Percentiles rank a stretch among this genome's conserved stretches.
Conservation (phyloP, 2,888 invertebrate species). For the Vesta saturnalis region DNA sequence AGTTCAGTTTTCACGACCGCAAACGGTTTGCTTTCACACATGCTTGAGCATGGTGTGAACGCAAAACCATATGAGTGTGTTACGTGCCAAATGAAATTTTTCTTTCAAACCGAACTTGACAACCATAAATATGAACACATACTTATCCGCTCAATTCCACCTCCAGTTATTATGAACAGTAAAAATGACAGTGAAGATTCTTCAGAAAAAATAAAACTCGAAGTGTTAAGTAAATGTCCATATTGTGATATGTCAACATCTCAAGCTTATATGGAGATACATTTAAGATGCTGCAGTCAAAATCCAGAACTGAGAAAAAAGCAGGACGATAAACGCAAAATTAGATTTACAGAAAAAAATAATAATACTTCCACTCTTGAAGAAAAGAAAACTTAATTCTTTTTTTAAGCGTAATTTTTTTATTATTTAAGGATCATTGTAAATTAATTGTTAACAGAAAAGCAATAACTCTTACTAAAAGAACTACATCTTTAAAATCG, state of each 20-base stretch:
- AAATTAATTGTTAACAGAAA: background rate
- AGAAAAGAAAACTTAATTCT: constrained; percentile 17
- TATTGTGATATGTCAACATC: constrained; percentile 28
- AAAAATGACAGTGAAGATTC: constrained; percentile 12
- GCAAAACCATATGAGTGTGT: constrained; percentile 88
- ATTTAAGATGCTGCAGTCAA: constrained; percentile 23
- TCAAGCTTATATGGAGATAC: constrained; percentile 22
- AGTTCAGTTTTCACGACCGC: constrained; percentile 88
- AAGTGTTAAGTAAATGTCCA: constrained; percentile 21
- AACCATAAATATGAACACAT: constrained; percentile 71
- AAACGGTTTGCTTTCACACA: constrained; percentile 82
- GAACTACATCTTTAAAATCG: background rate
- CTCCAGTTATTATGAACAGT: constrained; percentile 18
- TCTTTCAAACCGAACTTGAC: constrained; percentile 90
- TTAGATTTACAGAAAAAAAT: constrained; percentile 21
- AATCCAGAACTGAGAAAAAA: constrained; percentile 25
- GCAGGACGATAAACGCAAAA: constrained; percentile 19
- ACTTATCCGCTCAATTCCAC: constrained; percentile 17
- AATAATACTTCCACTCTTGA: constrained; percentile 16
- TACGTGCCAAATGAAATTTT: constrained; percentile 85
- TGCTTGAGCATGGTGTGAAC: constrained; percentile 80
- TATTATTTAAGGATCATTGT: background rate
- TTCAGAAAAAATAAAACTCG: constrained; percentile 11
- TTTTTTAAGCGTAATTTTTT: background rate
- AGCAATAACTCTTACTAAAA: background rate